Evolutionary conservation across 2,113 vertebrate genomes (phyloP).

Genomic region (Xiphophorus maculatus): DNA sequence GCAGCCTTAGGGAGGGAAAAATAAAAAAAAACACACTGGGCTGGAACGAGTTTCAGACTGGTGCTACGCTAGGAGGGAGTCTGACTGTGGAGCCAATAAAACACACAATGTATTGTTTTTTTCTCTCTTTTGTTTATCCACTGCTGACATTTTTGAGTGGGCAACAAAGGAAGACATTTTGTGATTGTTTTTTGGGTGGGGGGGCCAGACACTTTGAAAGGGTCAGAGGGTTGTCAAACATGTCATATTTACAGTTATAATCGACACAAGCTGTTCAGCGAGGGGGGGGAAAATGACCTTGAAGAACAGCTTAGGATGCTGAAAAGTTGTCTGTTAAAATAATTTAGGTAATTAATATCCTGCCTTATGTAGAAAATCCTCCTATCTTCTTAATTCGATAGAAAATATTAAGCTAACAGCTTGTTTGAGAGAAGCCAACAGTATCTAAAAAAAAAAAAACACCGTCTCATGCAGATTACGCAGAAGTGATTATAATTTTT

Average conservation of each 20-base stretch:
- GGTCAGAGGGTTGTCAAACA: not conserved
- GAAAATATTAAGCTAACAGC: not conserved
- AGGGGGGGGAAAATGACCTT: not conserved
- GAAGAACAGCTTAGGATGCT: not conserved
- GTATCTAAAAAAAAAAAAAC: too few species aligned
- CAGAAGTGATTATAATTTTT: not conserved
- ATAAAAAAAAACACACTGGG: constrained; percentile 1
- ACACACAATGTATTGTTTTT: not conserved
- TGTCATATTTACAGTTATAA: not conserved
- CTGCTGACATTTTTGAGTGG: constrained; percentile 20
- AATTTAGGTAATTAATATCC: not conserved
- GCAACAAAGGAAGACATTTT: not conserved
- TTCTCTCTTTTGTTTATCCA: constrained; percentile 6
- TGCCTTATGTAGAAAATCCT: too few species aligned
- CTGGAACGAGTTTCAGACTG: constrained; percentile 29
- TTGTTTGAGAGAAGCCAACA: too few species aligned
- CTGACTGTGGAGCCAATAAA: constrained; percentile 15
- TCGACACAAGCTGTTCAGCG: not conserved
- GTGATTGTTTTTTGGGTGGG: not conserved
- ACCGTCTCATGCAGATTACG: not conserved
- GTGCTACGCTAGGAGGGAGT: not conserved
- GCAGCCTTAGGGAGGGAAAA: constrained; percentile 30
- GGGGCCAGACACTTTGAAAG: constrained; percentile 5
- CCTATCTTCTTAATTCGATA: not conserved
- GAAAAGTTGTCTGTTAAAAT: not conserved